phyloP scores from a whole-genome alignment of 2,113 vertebrate species.

The Podarcis cretensis region DNA sequence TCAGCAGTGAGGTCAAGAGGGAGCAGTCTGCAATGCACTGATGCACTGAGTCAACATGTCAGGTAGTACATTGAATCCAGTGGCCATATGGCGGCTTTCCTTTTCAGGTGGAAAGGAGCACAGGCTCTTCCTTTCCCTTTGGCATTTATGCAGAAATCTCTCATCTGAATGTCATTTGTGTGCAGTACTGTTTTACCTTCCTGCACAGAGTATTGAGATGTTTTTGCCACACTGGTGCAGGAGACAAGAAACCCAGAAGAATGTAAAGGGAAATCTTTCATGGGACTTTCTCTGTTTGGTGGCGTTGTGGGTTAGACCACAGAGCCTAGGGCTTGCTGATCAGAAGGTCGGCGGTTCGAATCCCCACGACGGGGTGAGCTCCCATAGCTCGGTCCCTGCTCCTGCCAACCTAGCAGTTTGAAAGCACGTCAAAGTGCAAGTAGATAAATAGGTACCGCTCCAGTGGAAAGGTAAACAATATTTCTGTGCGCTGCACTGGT shows the following conservation, averaged over 20 bases:
- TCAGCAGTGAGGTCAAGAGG: constrained; percentile 9
- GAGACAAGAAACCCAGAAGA: background rate
- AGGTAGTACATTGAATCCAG: background rate
- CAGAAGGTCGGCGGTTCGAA: too few species aligned
- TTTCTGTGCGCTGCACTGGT: too few species aligned
- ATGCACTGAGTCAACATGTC: background rate
- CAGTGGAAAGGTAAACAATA: too few species aligned
- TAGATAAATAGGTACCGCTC: too few species aligned
- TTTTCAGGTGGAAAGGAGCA: background rate
- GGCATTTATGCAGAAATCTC: background rate
- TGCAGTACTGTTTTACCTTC: background rate
- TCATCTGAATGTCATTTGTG: background rate
- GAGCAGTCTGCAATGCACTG: background rate
- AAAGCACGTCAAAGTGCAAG: too few species aligned
- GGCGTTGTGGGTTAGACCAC: too few species aligned
- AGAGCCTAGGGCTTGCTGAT: too few species aligned
- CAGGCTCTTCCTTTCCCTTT: background rate
- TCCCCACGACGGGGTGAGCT: too few species aligned
- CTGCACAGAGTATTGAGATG: background rate
- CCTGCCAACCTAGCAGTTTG: too few species aligned
- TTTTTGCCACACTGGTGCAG: background rate
- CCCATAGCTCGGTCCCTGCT: too few species aligned
- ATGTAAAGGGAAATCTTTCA: background rate
- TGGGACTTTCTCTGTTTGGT: background rate
- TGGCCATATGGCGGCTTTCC: background rate